Evolutionary conservation across 2,797 vertebrate genomes (phyloP).

Genomic region (Premnoplex brunnescens): DNA sequence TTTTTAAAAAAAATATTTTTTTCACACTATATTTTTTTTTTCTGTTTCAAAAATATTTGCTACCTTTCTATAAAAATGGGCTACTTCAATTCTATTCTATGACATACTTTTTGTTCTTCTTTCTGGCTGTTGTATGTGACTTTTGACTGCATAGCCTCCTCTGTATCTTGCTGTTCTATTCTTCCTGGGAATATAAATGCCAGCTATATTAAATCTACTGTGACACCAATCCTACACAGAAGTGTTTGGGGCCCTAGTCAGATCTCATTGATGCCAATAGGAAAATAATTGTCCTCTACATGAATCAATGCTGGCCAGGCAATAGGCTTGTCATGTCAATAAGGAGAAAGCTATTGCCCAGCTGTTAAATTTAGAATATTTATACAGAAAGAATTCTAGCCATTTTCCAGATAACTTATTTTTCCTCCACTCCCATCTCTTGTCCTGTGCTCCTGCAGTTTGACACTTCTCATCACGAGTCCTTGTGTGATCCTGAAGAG

Average conservation of each 20-base stretch:
- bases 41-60: background rate
- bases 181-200: background rate
- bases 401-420: background rate
- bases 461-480: background rate
- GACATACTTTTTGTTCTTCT: background rate
- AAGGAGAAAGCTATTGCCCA: background rate
- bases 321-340: background rate
- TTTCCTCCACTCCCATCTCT: background rate
- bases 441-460: background rate
- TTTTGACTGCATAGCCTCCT: background rate
- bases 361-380: background rate
- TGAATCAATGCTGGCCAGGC: background rate
- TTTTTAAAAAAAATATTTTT: background rate
- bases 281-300: slow-evolving; percentile 4
- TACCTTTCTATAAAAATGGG: background rate
- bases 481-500: background rate
- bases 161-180: slow-evolving; percentile 26
- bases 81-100: background rate
- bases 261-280: background rate
- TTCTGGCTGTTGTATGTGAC: background rate
- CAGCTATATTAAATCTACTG: background rate
- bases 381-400: background rate
- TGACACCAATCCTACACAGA: background rate
- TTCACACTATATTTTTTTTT: background rate
- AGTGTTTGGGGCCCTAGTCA: background rate